Percentiles rank a stretch among this genome's conserved stretches.
Conservation (phyloP, 2,888 invertebrate species). For the Entomobrya proxima region DNA sequence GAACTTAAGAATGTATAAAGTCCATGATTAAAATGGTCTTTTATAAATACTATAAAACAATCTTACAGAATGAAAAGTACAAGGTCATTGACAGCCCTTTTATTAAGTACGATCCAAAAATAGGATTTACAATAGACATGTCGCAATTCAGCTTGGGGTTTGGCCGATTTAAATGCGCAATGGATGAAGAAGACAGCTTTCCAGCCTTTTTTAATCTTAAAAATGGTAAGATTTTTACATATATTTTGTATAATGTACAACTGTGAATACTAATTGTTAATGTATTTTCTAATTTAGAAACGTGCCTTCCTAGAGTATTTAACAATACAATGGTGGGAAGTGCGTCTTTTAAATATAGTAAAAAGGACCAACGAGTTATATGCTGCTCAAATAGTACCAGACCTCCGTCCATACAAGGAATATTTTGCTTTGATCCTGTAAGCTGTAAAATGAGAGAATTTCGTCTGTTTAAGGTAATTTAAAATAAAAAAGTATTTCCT, state of each 20-base stretch:
- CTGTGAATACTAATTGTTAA: too few relatives aligned
- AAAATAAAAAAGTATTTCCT: neutral
- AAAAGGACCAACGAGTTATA: conserved; percentile 65
- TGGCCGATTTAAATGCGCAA: conserved; percentile 72
- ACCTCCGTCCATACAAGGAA: conserved; percentile 70
- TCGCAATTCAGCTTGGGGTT: conserved; percentile 64
- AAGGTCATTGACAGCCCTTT: conserved; percentile 60
- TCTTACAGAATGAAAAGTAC: conserved; percentile 54
- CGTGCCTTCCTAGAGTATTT: conserved; percentile 28
- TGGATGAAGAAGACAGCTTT: conserved; percentile 67
- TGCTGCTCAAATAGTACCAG: conserved; percentile 73
- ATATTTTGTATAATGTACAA: too few relatives aligned
- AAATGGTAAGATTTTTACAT: conserved; percentile 66
- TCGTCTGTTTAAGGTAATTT: conserved; percentile 64
- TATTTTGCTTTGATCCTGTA: conserved; percentile 73
- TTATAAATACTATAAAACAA: neutral
- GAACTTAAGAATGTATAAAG: neutral
- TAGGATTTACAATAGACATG: conserved; percentile 71
- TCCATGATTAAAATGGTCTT: neutral
- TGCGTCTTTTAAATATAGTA: conserved; percentile 70
- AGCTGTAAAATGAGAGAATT: conserved; percentile 71
- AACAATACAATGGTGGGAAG: conserved; percentile 68
- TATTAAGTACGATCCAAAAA: conserved; percentile 69
- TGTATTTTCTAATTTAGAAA: conserved; percentile 47
- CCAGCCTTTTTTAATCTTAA: conserved; percentile 59